Conservation (phyloP, 35 echinoderm and acorn worm genomes). For the Apostichopus parvimensis region DNA sequence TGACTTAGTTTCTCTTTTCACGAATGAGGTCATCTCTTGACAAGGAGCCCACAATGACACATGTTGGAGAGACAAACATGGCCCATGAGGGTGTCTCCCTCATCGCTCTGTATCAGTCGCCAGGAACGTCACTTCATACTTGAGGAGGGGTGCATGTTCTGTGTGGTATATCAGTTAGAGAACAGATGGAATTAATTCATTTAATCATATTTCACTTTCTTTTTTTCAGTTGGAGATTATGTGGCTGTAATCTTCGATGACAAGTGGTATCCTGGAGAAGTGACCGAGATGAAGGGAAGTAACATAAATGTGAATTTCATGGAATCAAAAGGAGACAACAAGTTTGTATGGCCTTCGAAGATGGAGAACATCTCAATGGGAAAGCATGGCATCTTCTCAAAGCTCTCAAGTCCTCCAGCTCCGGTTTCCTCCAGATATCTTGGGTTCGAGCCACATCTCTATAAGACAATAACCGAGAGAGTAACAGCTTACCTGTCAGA, state of each 20-base stretch:
- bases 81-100: no score
- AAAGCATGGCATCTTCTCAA: background rate
- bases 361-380: no score
- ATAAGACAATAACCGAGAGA: slow-evolving; percentile 11
- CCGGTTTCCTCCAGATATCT: background rate
- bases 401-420: slow-evolving; percentile 15
- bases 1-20: slow-evolving; percentile 17
- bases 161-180: slow-evolving; percentile 16
- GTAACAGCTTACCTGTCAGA: slow-evolving; percentile 34
- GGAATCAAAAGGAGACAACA: background rate
- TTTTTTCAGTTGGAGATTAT: slow-evolving; percentile 18
- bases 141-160: background rate
- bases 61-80: no score
- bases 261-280: slow-evolving; percentile 40
- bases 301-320: background rate
- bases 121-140: no score
- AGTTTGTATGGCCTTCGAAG: background rate
- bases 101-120: no score
- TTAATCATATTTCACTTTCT: background rate
- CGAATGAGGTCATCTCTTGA: background rate
- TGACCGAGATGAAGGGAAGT: background rate
- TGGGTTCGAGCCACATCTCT: background rate
- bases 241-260: slow-evolving; percentile 25
- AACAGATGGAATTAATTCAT: background rate
- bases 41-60: no score